Evolutionary conservation across 2,888 invertebrate species (phyloP).

Genomic region (Cryptocephalus primarius): DNA sequence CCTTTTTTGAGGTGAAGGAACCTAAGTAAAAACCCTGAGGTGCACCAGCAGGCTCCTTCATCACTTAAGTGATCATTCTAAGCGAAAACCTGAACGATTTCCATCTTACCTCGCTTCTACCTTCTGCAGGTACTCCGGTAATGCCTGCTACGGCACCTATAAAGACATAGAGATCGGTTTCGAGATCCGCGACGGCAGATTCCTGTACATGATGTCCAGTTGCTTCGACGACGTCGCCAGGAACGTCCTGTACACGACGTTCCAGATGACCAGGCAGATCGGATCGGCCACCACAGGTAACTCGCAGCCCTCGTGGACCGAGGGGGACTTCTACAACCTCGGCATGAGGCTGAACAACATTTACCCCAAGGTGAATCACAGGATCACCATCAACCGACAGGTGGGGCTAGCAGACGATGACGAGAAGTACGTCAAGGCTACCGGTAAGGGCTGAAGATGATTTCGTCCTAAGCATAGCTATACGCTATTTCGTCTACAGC

Average conservation of each 20-base stretch:
- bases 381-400: constrained; percentile 21
- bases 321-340: constrained; percentile 41
- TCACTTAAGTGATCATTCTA: too few relatives aligned
- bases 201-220: constrained; percentile 1
- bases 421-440: constrained; percentile 29
- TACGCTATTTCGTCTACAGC: too few relatives aligned
- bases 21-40: too few relatives aligned
- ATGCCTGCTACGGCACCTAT: constrained; percentile 34
- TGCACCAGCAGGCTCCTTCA: too few relatives aligned
- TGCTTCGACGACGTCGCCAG: constrained; percentile 43
- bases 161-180: constrained; percentile 40
- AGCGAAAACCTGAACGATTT: too few relatives aligned
- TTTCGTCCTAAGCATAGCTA: not conserved
- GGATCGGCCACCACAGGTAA: constrained; percentile 40
- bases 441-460: constrained; percentile 1
- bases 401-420: constrained; percentile 21
- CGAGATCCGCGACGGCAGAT: constrained; percentile 2
- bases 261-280: constrained; percentile 38
- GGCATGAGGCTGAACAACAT: constrained; percentile 18
- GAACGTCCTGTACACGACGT: constrained; percentile 44
- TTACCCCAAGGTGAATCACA: constrained; percentile 25
- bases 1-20: too few relatives aligned
- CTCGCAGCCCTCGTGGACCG: constrained; percentile 37
- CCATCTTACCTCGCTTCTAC: too few relatives aligned
- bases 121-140: constrained; percentile 25